Percentiles rank a stretch among this genome's conserved stretches.
phyloP scores from a whole-genome alignment of 2,113 vertebrate genomes.

The Cyprinus carpio region DNA sequence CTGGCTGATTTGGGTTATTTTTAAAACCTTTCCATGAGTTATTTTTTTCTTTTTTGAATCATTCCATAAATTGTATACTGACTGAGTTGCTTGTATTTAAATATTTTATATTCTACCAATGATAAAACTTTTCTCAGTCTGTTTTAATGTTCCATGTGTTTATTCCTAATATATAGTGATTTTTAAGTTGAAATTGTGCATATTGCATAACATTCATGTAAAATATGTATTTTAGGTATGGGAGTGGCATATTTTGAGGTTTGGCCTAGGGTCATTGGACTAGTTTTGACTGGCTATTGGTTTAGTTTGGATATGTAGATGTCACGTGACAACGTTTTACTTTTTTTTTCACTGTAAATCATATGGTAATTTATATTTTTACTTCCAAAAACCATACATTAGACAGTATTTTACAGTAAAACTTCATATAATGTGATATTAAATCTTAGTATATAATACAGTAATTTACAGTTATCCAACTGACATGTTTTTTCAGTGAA shows the following conservation, averaged over 20 bases:
- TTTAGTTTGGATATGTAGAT: background rate
- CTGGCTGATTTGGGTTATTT: too few species aligned
- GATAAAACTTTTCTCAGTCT: too few species aligned
- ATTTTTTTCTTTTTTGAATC: too few species aligned
- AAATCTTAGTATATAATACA: too few species aligned
- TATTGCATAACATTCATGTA: background rate
- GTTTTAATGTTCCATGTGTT: background rate
- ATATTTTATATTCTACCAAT: too few species aligned
- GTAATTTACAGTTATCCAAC: background rate
- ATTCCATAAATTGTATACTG: too few species aligned
- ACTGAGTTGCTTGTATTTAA: too few species aligned
- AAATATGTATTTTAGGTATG: background rate
- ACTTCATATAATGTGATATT: background rate
- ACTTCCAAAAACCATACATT: background rate
- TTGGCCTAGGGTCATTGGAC: background rate
- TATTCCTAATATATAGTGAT: background rate
- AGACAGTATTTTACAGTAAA: background rate
- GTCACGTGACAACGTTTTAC: background rate
- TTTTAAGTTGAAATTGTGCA: background rate
- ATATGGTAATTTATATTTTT: background rate
- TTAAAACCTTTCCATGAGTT: too few species aligned
- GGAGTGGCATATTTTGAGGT: background rate
- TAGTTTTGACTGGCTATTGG: background rate
- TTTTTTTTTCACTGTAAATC: background rate
- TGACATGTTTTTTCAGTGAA: background rate